Evolutionary conservation across 2,888 invertebrate genomes (phyloP), one percentile per base, ranked within the genome.

Genomic region (Phengaris alcon): DNA sequence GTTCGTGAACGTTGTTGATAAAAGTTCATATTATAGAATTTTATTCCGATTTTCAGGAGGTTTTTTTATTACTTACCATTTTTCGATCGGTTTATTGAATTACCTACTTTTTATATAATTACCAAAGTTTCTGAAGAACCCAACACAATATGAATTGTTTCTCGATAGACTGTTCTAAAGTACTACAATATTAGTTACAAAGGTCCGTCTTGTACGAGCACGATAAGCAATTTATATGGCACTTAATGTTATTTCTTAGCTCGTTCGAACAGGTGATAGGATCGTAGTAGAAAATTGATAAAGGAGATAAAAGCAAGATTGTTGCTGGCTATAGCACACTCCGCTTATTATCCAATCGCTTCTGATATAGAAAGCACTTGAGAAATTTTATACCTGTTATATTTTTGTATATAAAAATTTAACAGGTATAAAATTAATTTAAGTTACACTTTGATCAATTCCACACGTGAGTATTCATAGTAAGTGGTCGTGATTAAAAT

Each of bases 351-450:
- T 59, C 59, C 59, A 59, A 59, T 59, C 59, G 59, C 10, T 22
- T 59, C 15, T 59, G 59, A 59, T 59, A 59, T 59, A 57, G 57
- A 57, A 59, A 59, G 59, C 59, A 59, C 59, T 59, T 59, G 59
- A 59, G 59, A 59, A 59, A 59, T 59, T 59, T 59, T 1, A 59
- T 59, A 59, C 59, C 22, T 10, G 59, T 22, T 22, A 10, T 9
- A 57, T 57, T 57, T 57, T 57, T 57, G 57, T 15, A 57, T 8
- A 4, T 55, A 55, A n/a, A 54, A 55, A 55, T n/a, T 6, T 6
- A n/a, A n/a, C n/a, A 22, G 22, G 7, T n/a, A 22, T 22, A 22
- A 22, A 22, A 22, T n/a, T 54, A 12, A 6, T 54, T 54, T 12
- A 5, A 13, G 13, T 54, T 54, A 13, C 6, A 35, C 35, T 35